These are phyloP conservation scores for Ctenodactylus gundi DNA, from an alignment of 2,113 vertebrate genomes.

Conservation along the genomic window DNA sequence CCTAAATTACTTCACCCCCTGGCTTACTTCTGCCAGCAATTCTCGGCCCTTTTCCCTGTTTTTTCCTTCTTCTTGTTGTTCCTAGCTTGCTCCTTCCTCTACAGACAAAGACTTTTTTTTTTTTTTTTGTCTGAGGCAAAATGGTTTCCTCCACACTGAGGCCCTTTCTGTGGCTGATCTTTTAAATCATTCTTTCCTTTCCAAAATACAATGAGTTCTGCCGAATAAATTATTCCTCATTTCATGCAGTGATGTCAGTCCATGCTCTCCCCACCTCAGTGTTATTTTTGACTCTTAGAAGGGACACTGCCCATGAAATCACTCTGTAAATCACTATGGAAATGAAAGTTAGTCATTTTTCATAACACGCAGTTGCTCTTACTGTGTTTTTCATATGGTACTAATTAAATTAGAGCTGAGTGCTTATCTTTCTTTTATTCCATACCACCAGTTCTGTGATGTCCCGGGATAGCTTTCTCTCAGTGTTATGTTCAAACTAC, in stretches of 20 bases:
- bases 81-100: background rate
- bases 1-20: background rate
- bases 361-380: background rate
- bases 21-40: fast-evolving
- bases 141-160: background rate
- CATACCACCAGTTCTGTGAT: background rate
- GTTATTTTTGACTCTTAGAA: background rate
- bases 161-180: background rate
- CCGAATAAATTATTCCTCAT: background rate
- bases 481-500: background rate
- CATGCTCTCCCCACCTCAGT: background rate
- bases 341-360: background rate
- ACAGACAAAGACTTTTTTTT: background rate
- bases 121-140: background rate
- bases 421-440: background rate
- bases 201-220: background rate
- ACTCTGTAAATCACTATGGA: background rate
- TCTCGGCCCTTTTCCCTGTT: background rate
- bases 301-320: background rate
- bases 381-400: background rate
- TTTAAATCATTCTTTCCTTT: background rate
- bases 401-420: background rate
- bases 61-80: background rate
- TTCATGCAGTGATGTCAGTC: background rate
- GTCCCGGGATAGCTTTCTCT: background rate